Evolutionary conservation across 1,140 invertebrate species (phyloP).

Genomic region (Arion vulgaris): DNA sequence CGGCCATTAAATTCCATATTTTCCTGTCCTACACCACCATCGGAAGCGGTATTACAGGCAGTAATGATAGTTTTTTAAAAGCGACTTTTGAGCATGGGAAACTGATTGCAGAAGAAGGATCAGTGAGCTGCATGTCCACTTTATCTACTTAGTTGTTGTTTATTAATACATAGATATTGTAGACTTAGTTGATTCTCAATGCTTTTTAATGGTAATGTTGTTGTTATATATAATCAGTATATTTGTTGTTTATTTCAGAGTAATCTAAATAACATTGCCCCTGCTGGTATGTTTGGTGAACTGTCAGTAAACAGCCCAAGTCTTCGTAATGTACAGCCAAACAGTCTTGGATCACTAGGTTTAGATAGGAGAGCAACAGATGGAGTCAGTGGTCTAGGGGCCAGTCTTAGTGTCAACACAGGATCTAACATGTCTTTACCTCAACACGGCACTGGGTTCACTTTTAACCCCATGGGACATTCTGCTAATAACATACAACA

Average conservation of each 20-base stretch:
- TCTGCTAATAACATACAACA: background rate
- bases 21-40: no score
- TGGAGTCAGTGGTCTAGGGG: background rate
- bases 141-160: no score
- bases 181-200: no score
- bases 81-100: no score
- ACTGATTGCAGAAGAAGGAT: no score
- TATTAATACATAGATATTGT: no score
- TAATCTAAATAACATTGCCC: conserved; percentile 11
- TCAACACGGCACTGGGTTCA: background rate
- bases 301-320: conserved; percentile 1
- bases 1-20: no score
- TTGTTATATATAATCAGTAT: no score
- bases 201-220: no score
- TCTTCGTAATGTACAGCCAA: background rate
- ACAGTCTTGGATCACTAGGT: background rate
- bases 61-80: no score
- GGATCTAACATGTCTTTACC: conserved; percentile 1
- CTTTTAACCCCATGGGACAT: conserved; percentile 22
- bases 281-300: background rate
- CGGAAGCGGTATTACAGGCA: no score
- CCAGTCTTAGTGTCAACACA: conserved; percentile 32
- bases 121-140: no score
- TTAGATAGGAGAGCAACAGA: background rate
- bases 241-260: conserved; percentile 10